Base-by-base conservation (phyloP, 2,888 invertebrate genomes). In the Acholoe squamosa region DNA sequence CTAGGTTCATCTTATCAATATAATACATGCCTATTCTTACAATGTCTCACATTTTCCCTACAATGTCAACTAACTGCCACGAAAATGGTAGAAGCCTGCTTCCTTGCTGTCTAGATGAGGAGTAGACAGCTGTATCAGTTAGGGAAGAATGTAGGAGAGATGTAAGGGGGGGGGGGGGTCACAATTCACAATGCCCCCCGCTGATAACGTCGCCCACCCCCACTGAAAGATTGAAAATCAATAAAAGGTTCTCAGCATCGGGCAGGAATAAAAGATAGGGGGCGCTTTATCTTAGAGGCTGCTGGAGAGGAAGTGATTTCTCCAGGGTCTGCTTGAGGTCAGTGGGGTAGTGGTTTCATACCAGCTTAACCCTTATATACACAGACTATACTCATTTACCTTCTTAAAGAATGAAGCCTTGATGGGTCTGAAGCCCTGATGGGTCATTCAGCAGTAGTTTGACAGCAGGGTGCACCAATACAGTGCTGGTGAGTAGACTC, bases 141-240 rank as follows among this genome's bases (percentile, higher is more conserved):
- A 14, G 61, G 61, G 43, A 43, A 14, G 7, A 7, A 61, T 19
- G 61, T 19, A 61, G 61, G 61, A n/a, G 61, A 12, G 14, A 14
- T 19, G n/a, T n/a, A 14, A 7, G 22, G 61, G n/a, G 61, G 61
- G 61, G 19, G 61, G 61, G 61, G 22, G n/a, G 12, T 61, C 22
- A 61, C 61, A 61, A 61, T 61, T 61, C 22, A 61, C 61, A 61
- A 61, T 61, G 61, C 61, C 61, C n/a, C n/a, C 61, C 14, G 61
- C 19, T 61, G 61, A 61, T 61, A 61, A 61, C 61, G 61, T 61
- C 61, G 19, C 19, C 61, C 61, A 19, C 61, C 61, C 19, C 61
- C 14, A n/a, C 61, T 71, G 28, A 71, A 25, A 71, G 71, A 71
- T 71, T 71, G 71, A 71, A 71, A 71, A 71, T 71, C 71, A 71